Conservation (phyloP, 37 sponge, comb jelly and placozoan species). For the Ephydatia muelleri region DNA sequence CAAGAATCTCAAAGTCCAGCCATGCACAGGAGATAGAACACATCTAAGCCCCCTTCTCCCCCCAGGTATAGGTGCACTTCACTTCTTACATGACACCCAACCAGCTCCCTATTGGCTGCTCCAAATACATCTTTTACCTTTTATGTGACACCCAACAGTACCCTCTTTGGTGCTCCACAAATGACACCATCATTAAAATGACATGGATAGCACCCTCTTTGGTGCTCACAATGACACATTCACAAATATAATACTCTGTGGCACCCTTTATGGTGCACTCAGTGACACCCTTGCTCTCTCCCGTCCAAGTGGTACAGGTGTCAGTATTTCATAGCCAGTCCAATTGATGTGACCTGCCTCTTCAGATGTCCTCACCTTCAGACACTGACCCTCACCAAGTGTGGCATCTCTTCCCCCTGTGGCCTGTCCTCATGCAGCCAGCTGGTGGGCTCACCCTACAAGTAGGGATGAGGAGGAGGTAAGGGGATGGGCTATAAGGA, state of each 20-base stretch:
- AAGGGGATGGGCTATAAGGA: no score
- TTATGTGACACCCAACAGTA: no score
- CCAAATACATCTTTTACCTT: no score
- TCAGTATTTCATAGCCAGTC: neutral
- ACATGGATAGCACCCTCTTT: no score
- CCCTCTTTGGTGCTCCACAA: no score
- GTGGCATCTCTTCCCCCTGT: neutral
- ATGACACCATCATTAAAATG: no score
- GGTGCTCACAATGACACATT: no score
- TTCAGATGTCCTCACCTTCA: constrained; percentile 12
- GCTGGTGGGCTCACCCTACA: constrained; percentile 19
- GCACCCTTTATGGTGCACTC: neutral
- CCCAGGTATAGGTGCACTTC: constrained; percentile 23
- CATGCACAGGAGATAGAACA: constrained; percentile 32
- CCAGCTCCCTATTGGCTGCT: no score
- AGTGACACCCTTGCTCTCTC: neutral
- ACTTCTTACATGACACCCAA: neutral
- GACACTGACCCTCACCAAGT: constrained; percentile 21
- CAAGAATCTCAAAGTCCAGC: neutral
- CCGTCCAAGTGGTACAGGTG: constrained; percentile 12
- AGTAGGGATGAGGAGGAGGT: no score
- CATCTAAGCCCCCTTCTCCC: constrained; percentile 21
- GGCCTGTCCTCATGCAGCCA: neutral
- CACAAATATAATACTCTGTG: no score
- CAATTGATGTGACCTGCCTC: constrained; percentile 26